Conservation (phyloP, 2,888 invertebrate species). For the Oxycera nigricornis region DNA sequence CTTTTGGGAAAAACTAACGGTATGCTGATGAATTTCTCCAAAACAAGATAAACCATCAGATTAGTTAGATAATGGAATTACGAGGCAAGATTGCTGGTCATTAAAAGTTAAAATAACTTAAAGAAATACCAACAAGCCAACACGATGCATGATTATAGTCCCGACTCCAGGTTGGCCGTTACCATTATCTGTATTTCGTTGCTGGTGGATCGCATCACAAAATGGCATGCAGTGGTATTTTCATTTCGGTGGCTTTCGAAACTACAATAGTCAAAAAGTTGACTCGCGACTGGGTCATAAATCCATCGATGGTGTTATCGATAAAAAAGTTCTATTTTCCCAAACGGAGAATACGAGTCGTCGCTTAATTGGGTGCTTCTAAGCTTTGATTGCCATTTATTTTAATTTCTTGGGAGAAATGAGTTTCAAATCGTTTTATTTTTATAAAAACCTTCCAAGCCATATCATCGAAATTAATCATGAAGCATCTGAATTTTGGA, state of each 20-base stretch:
- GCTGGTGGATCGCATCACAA: background rate
- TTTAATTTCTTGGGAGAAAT: background rate
- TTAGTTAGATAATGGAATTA: conserved; percentile 32
- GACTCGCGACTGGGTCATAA: conserved; percentile 46
- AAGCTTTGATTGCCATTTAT: conserved; percentile 19
- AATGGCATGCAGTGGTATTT: conserved; percentile 15
- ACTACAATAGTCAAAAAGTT: conserved; percentile 35
- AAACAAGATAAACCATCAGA: conserved; percentile 22
- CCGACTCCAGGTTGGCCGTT: background rate
- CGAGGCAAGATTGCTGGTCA: background rate
- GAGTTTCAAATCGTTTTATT: background rate
- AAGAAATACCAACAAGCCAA: background rate
- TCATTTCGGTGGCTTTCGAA: background rate
- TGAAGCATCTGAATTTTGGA: background rate
- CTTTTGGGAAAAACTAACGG: conserved; percentile 37
- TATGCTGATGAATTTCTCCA: conserved; percentile 42
- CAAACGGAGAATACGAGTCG: conserved; percentile 35
- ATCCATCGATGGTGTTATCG: conserved; percentile 46
- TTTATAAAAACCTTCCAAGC: background rate
- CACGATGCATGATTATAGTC: background rate
- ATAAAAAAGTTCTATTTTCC: conserved; percentile 42
- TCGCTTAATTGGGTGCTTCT: conserved; percentile 45
- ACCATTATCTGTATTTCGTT: background rate
- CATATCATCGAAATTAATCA: background rate
- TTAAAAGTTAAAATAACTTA: conserved; percentile 3